Conservation (phyloP, 2,113 vertebrate genomes). For the Sylvicapra grimmia region DNA sequence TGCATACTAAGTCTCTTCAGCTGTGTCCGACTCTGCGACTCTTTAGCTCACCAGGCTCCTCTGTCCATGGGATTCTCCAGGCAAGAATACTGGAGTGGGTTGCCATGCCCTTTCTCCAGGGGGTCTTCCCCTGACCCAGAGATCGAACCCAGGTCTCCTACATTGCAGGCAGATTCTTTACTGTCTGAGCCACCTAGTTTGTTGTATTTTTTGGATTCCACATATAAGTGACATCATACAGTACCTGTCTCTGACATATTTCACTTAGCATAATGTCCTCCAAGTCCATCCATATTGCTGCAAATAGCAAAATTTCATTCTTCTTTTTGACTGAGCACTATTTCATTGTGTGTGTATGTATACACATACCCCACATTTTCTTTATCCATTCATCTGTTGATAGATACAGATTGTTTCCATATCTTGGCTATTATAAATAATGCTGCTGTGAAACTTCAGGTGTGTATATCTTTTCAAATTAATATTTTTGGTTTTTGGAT, state of each 20-base stretch:
- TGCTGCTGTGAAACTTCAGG: background rate
- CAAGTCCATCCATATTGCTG: background rate
- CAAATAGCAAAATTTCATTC: background rate
- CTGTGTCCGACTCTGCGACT: background rate
- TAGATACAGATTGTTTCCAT: background rate
- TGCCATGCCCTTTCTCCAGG: background rate
- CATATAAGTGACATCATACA: background rate
- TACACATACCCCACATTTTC: background rate
- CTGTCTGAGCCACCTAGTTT: background rate
- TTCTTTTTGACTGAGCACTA: background rate
- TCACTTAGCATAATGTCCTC: background rate
- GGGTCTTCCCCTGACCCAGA: background rate
- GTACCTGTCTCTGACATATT: background rate
- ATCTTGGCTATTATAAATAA: background rate
- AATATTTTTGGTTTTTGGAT: background rate
- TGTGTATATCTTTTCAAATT: background rate
- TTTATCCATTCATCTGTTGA: background rate
- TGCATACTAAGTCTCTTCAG: background rate
- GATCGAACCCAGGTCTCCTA: background rate
- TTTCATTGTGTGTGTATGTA: background rate
- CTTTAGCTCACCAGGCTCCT: background rate
- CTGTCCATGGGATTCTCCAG: background rate
- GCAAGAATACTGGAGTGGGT: background rate
- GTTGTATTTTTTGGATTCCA: background rate
- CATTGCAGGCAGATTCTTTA: background rate